Evolutionary conservation across 2,888 invertebrate genomes (phyloP), one percentile per base, ranked within the genome.

Genomic region (Seira musarum): DNA sequence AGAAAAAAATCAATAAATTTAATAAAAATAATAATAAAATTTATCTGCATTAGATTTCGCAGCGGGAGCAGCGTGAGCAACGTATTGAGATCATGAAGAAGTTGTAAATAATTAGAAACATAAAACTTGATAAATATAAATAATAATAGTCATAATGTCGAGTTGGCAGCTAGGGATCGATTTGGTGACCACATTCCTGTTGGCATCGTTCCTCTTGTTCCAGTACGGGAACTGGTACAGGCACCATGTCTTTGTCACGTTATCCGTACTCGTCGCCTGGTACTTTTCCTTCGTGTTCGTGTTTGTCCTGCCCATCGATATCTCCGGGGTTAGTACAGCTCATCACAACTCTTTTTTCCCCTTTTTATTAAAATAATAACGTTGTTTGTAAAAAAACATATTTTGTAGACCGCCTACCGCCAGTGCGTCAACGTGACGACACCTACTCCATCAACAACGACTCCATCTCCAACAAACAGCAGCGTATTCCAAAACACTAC

Each of bases 231-330:
- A 99, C 90, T 95, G 97, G 90, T 83, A 95, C 88, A 93, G 95
- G 85, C 98, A 99, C 89, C 96, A 97, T 89, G 92, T 96, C 86
- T 91, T 98, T 86, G 98, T 99, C 49, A 98, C 98, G 1, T 89
- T 97, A 63, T 94, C 97, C 57, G 98, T 99, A 19, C 91, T 99
- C 72, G 93, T 97, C 86, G 97, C 99, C 83, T 99, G 99, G 99
- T 98, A 96, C 89, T 99, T 99, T 90, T 98, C 99, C 35, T 95
- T 99, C 90, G 92, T 99, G 87, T 99, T 99, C 88, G 96, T 99
- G 88, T 98, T 99, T 89, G 95, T 98, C 70, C 92, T 99, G 87
- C 99, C 99, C 17, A 90, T 99, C 88, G 99, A 99, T 92, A 96
- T 99, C 64, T 96, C 98, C 82, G 95, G 96, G 88, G 98, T 99